These are phyloP conservation scores for Lepus americanus DNA, from an alignment of 2,113 vertebrate genomes.

Conservation along the genomic window DNA sequence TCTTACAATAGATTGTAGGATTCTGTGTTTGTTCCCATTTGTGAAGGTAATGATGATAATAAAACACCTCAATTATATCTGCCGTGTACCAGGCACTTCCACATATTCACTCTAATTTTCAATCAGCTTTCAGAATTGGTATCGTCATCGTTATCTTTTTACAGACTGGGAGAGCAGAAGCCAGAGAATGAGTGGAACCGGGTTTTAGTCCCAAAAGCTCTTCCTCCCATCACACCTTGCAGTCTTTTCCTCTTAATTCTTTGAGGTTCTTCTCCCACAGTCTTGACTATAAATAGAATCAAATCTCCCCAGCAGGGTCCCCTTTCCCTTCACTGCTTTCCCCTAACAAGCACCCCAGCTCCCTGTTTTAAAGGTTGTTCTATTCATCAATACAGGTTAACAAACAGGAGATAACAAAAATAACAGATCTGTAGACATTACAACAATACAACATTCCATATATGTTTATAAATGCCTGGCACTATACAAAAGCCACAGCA, in stretches of 20 bases:
- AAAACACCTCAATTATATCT: not conserved
- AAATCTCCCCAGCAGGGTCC: not conserved
- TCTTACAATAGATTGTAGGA: not conserved
- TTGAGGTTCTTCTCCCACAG: not conserved
- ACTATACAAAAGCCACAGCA: not conserved
- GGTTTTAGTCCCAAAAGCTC: not conserved
- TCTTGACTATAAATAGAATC: not conserved
- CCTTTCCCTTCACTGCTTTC: not conserved
- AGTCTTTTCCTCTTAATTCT: not conserved
- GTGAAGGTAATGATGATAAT: not conserved
- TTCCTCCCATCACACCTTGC: not conserved
- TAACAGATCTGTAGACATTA: slow-evolving; percentile 20
- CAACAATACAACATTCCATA: slow-evolving; percentile 21
- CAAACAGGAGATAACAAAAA: not conserved
- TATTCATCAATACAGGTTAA: slow-evolving; percentile 36
- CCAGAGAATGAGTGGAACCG: not conserved
- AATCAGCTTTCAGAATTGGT: slow-evolving; percentile 22
- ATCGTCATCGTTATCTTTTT: not conserved
- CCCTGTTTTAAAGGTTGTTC: slow-evolving; percentile 20
- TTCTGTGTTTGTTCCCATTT: not conserved
- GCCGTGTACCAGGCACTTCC: not conserved
- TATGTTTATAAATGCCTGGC: slow-evolving; percentile 7
- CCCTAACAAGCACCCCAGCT: not conserved
- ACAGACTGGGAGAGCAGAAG: not conserved
- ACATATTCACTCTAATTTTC: not conserved